A percentile compares a stretch with the other conserved stretches of the same genome.
phyloP scores from a whole-genome alignment of 64 coral and sea anemone species.

The Catalaphyllia jardinei region DNA sequence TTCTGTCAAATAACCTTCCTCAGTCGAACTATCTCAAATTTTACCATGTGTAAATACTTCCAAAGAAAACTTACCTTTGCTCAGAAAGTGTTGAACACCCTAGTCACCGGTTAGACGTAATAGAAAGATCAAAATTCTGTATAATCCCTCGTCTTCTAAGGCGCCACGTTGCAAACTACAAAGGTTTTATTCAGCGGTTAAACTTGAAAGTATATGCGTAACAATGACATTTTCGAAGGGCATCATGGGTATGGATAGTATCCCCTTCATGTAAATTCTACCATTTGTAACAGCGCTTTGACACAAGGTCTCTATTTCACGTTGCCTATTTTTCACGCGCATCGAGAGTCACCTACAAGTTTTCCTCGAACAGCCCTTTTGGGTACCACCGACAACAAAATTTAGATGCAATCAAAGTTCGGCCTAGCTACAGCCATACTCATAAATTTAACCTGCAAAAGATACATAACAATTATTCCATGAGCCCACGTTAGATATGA shows the following conservation, averaged over 20 bases:
- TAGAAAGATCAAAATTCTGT: slow-evolving; percentile 22
- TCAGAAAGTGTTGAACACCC: not conserved
- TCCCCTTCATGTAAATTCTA: not conserved
- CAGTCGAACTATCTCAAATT: not conserved
- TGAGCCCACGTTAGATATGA: too few species aligned
- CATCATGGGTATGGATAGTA: not conserved
- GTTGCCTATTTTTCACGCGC: too few species aligned
- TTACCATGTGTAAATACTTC: not conserved
- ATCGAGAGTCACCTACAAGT: too few species aligned
- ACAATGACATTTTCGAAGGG: not conserved
- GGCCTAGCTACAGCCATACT: too few species aligned
- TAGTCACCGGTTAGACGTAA: not conserved
- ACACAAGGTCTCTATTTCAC: too few species aligned
- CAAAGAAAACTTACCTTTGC: not conserved
- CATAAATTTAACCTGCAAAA: too few species aligned
- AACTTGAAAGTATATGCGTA: not conserved
- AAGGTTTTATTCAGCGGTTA: not conserved
- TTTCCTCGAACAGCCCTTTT: too few species aligned
- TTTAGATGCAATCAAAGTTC: too few species aligned
- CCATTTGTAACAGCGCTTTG: not conserved
- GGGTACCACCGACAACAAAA: too few species aligned
- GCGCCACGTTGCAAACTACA: slow-evolving; percentile 33
- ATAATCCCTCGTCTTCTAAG: not conserved
- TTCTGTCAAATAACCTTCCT: not conserved
- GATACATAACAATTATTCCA: too few species aligned